Evolutionary conservation across 2,113 vertebrate genomes (phyloP), one percentile per base, ranked within the genome.

Genomic region (Carassius carassius): DNA sequence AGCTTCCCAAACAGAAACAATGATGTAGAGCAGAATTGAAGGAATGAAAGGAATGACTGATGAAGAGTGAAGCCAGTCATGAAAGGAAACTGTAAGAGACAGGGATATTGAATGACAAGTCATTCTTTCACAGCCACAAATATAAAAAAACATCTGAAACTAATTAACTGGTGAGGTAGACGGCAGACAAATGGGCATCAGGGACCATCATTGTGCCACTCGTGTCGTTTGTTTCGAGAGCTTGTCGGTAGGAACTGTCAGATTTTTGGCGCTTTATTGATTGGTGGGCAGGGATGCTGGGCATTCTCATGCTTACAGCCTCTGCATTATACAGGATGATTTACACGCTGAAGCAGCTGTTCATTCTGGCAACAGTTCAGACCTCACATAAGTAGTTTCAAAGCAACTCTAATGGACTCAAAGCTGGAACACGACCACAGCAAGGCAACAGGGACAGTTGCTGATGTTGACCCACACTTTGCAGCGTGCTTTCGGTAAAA

Each of bases 331-430:
- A 63, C 21, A n/a, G 37, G 62, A 78, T 82, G 78, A 92, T 92
- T 90, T 91, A 87, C 89, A 92, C 85, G 86, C 85, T 84, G 90
- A 90, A 90, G 86, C 89, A 92, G 88, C 89, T 89, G 89, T 86
- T 90, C 86, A 74, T 63, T 81, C 78, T 89, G 86, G 84, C 85
- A 41, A 65, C 32, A 35, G 44, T 60, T 76, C 84, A 82, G 58
- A 76, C 72, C 72, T 58, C 82, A 75, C 84, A 70, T 82, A 81
- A 77, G 78, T 78, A 83, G 74, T 80, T 85, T 88, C 80, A 83
- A 77, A 85, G 87, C 84, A 85, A 82, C 80, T 63, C 65, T 85
- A 81, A 79, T 69, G 78, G 37, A 51, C 84, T 72, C 77, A 73
- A 84, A 83, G 75, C 69, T 85, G 78, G 70, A 80, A 63, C 78